Conservation (phyloP, 2,888 invertebrate genomes). For the Dromius quadrimaculatus region DNA sequence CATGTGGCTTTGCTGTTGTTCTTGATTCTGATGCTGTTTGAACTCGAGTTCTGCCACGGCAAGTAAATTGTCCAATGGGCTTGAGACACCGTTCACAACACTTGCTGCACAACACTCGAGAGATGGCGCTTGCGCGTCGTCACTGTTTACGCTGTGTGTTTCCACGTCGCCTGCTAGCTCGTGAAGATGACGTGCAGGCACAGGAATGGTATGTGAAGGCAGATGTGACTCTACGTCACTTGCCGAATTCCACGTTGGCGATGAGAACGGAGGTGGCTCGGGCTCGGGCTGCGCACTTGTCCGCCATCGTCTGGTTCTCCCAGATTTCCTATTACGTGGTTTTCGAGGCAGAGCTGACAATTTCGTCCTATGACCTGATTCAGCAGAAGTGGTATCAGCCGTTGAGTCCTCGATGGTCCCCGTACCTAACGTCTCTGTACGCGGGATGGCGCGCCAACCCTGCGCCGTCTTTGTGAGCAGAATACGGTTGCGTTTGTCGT, state of each 20-base stretch:
- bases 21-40: constrained; percentile 67
- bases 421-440: constrained; percentile 75
- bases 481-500: constrained; percentile 87
- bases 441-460: constrained; percentile 87
- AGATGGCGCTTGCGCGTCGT: constrained; percentile 60
- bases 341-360: constrained; percentile 46
- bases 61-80: constrained; percentile 73
- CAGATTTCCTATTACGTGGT: constrained; percentile 52
- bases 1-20: neutral
- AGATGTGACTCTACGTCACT: constrained; percentile 73
- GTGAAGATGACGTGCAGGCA: constrained; percentile 67
- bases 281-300: constrained; percentile 44
- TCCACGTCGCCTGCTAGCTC: constrained; percentile 59
- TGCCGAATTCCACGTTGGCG: constrained; percentile 65
- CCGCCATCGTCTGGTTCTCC: constrained; percentile 56
- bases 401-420: constrained; percentile 64
- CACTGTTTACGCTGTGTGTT: constrained; percentile 61
- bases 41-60: constrained; percentile 76
- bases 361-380: constrained; percentile 50
- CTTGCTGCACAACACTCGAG: constrained; percentile 64
- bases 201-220: constrained; percentile 73
- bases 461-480: constrained; percentile 83
- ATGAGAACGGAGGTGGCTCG: constrained; percentile 47
- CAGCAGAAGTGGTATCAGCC: constrained; percentile 64
- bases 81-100: constrained; percentile 64